Evolutionary conservation across 2,113 vertebrate species (phyloP), one percentile per base, ranked within the genome.

Genomic region (Trogon surrucura): DNA sequence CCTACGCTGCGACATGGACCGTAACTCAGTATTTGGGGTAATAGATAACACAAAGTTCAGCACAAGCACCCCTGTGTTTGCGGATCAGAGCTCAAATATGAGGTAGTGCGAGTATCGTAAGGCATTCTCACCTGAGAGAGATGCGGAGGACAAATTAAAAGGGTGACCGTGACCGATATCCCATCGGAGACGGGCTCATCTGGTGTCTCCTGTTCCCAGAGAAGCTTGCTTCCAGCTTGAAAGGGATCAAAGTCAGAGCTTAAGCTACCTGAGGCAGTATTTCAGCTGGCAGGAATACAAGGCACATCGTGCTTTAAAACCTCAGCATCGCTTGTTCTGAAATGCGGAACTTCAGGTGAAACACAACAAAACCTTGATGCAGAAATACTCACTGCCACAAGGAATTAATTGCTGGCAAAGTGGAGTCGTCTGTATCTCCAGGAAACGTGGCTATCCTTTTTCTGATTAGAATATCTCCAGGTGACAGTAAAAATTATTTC

Each of bases 341-440:
- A 74, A 74, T 18, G 2, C 4, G 15, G 56, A 26, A 54, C 7
- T 25, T 83, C 26, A 53, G 26, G 29, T 75, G 79, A 80, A 80
- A 72, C 2, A 67, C 32, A 75, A 48, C 36, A 34, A 34, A 51
- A 91, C 27, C 6, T 27, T 21, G 11, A 70, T 89, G 60, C 44
- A 81, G n/a, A 71, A 81, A 89, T 85, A 91, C 90, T 93, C 90
- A 85, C 96, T 50, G 41, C 66, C 23, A 12, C 44, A 41, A 34
- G 60, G 13, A 56, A 21, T 56, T 74, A 45, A 7, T 29, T 41
- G 15, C 58, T 36, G 71, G 15, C 11, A 29, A 25, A 17, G 13
- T 18, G 16, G 3, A 44, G 32, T 7, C 3, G 3, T 36, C n/a
- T 27, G 14, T 45, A 51, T 17, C 56, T 51, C 70, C 88, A 41